These are phyloP conservation scores for Pinna nobilis DNA, from an alignment of 1,140 invertebrate species.

Conservation along the genomic window DNA sequence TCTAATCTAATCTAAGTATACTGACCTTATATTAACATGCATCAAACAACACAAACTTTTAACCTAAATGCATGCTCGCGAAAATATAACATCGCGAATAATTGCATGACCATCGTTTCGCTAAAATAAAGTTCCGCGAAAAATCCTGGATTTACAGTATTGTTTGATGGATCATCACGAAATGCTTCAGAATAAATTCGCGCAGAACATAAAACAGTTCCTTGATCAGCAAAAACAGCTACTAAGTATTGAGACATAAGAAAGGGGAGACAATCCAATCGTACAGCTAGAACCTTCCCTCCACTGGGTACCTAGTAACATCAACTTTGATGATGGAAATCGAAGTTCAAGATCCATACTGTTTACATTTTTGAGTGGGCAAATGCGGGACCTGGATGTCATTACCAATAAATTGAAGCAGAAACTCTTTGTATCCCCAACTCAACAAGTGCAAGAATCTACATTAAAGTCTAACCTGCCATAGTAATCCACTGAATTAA, in stretches of 20 bases:
- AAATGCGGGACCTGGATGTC: conserved; percentile 68
- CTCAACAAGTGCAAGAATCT: not conserved
- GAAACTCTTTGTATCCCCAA: conserved; percentile 41
- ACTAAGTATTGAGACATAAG: conserved; percentile 6
- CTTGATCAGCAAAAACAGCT: conserved; percentile 41
- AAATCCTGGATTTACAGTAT: too few relatives aligned
- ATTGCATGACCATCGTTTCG: too few relatives aligned
- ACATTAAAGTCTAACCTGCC: too few relatives aligned
- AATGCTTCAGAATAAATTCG: conserved; percentile 50
- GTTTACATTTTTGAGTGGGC: conserved; percentile 62
- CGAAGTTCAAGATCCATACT: conserved; percentile 63
- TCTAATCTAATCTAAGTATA: too few relatives aligned
- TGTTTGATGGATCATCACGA: conserved; percentile 57
- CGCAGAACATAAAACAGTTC: conserved; percentile 47
- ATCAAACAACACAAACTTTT: too few relatives aligned
- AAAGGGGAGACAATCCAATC: not conserved
- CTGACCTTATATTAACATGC: too few relatives aligned
- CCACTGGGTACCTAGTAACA: conserved; percentile 51
- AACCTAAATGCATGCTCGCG: too few relatives aligned
- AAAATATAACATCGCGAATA: too few relatives aligned
- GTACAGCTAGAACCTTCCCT: conserved; percentile 33
- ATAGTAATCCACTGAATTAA: too few relatives aligned
- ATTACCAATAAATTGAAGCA: conserved; percentile 58
- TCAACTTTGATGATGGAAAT: conserved; percentile 36
- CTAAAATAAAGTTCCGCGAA: too few relatives aligned